Conservation (phyloP, 2,797 vertebrate genomes). For the Sebastes vulpes region DNA sequence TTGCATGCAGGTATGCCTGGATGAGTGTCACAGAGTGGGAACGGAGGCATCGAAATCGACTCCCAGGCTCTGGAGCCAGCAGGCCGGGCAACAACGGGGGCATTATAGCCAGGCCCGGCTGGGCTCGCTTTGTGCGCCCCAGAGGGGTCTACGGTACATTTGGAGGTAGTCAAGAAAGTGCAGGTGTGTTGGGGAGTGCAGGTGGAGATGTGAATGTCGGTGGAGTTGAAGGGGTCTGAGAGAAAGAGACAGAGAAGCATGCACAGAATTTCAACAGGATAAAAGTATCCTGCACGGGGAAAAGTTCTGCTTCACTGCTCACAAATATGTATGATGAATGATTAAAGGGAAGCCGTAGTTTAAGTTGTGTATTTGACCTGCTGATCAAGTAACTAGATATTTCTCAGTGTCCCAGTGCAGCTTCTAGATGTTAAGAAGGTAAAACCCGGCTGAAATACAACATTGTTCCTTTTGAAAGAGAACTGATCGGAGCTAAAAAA, state of each 20-base stretch:
- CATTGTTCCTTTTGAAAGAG: not conserved
- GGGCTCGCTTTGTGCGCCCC: conserved; percentile 37
- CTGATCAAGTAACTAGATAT: not conserved
- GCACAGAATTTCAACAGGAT: conserved; percentile 35
- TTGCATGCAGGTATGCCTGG: conserved; percentile 76
- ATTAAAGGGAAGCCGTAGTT: not conserved
- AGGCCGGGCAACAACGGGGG: conserved; percentile 71
- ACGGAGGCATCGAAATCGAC: conserved; percentile 65
- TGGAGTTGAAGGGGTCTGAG: not conserved
- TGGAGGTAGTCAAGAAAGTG: conserved; percentile 25
- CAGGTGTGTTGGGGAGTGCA: conserved; percentile 49
- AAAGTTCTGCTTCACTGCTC: conserved; percentile 1
- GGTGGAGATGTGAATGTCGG: conserved; percentile 35
- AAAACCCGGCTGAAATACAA: not conserved
- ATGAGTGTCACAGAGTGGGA: conserved; percentile 60
- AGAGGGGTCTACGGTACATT: conserved; percentile 9
- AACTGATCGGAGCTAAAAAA: too few species aligned
- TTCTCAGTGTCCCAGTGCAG: not conserved
- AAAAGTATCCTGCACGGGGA: not conserved
- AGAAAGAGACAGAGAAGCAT: conserved; percentile 1
- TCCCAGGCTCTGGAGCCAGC: conserved; percentile 72
- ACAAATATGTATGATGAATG: not conserved
- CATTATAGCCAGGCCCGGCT: conserved; percentile 69
- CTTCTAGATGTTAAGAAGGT: not conserved
- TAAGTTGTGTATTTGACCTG: not conserved